These are phyloP conservation scores for Troglohyphantes excavatus DNA, from an alignment of 2,888 invertebrate species.

Conservation along the genomic window DNA sequence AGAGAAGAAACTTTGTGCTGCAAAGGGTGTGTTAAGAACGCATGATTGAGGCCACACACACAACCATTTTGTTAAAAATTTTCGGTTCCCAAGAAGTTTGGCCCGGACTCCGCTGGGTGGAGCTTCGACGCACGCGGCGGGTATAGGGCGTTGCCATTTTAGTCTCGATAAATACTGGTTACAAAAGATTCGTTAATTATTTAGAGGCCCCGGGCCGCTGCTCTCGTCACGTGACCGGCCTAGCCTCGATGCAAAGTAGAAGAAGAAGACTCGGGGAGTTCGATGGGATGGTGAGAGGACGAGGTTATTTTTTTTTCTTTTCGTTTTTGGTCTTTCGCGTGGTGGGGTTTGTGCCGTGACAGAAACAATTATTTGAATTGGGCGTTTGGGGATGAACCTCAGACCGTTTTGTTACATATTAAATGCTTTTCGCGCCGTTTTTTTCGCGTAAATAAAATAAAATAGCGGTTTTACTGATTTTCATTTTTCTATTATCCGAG, in stretches of 20 bases:
- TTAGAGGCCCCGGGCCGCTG: conserved; percentile 54
- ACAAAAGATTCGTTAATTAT: conserved; percentile 78
- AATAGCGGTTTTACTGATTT: not conserved
- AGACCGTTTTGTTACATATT: not conserved
- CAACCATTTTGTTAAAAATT: conserved; percentile 4
- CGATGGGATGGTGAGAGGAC: not conserved
- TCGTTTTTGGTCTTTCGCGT: too few relatives aligned
- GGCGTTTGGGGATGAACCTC: not conserved
- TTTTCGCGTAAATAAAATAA: conserved; percentile 2
- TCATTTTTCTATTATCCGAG: too few relatives aligned
- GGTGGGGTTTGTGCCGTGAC: conserved; percentile 20
- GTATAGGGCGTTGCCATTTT: conserved; percentile 76
- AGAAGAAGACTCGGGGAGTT: not conserved
- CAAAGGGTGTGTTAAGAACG: conserved; percentile 30
- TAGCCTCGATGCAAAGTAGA: conserved; percentile 21
- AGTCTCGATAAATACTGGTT: conserved; percentile 77
- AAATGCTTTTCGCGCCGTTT: not conserved
- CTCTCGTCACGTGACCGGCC: conserved; percentile 35
- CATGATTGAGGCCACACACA: not conserved
- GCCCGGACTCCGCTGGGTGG: conserved; percentile 66
- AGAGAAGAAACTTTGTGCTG: not conserved
- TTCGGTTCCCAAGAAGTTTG: conserved; percentile 25
- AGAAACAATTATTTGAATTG: conserved; percentile 22
- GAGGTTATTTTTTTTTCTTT: not conserved
- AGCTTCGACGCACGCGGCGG: conserved; percentile 30